phyloP scores from a whole-genome alignment of 1,140 invertebrate genomes.

The Phymorhynchus buccinoides region DNA sequence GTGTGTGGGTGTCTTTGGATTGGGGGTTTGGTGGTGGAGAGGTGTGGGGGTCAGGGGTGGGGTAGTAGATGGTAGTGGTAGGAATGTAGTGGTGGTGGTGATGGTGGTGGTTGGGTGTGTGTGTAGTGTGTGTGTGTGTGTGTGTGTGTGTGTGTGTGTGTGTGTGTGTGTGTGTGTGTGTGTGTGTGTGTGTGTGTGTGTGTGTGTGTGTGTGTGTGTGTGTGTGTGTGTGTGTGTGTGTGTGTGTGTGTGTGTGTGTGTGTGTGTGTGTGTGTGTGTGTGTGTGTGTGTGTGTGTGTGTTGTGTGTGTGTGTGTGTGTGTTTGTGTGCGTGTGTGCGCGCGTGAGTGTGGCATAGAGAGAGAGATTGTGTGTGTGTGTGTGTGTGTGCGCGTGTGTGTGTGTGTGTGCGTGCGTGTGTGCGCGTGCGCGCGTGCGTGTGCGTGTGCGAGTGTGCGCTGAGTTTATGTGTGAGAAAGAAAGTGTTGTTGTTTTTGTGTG shows the following conservation, averaged over 20 bases:
- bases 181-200: neutral
- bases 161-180: slow-evolving; percentile 17
- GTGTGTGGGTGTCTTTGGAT: neutral
- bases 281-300: slow-evolving; percentile 8
- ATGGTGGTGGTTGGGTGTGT: too few relatives aligned
- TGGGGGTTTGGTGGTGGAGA: neutral
- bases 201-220: too few relatives aligned
- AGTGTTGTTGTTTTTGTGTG: neutral
- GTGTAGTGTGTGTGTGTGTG: too few relatives aligned
- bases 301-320: neutral
- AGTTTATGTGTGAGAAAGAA: too few relatives aligned
- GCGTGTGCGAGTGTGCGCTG: neutral
- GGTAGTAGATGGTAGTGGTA: neutral
- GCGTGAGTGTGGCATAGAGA: neutral
- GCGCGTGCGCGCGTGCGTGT: neutral
- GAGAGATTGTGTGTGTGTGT: neutral
- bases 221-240: too few relatives aligned
- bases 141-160: slow-evolving; percentile 17
- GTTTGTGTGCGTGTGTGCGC: neutral
- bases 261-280: neutral
- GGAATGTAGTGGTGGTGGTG: neutral
- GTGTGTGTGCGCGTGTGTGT: slow-evolving; percentile 2
- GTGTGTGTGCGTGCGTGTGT: neutral
- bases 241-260: too few relatives aligned
- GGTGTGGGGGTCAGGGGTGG: neutral